phyloP scores from a whole-genome alignment of 1,140 invertebrate species.

The Bombus polaris region DNA sequence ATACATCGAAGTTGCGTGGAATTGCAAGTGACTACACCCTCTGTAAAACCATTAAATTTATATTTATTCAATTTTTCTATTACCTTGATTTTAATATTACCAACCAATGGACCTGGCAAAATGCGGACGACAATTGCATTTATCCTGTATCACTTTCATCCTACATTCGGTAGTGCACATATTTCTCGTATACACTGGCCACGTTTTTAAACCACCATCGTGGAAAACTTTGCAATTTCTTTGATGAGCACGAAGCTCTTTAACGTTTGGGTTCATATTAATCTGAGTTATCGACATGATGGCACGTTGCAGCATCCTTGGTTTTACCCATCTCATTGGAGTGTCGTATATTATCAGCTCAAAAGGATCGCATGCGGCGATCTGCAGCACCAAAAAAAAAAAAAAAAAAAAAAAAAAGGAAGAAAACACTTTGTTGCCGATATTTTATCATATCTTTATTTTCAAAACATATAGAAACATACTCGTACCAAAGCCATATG shows the following conservation, averaged over 20 bases:
- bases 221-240: slow-evolving; percentile 54
- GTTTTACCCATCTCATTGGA: neutral
- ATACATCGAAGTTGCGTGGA: slow-evolving; percentile 53
- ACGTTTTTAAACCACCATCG: slow-evolving; percentile 56
- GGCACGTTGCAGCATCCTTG: neutral
- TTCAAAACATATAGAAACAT: neutral
- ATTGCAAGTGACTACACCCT: slow-evolving; percentile 33
- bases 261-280: neutral
- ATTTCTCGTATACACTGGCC: slow-evolving; percentile 56
- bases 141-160: slow-evolving; percentile 48
- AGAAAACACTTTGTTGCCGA: no score
- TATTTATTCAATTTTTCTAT: neutral
- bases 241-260: slow-evolving; percentile 38
- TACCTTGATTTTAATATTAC: neutral
- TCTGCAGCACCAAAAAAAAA: neutral
- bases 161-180: slow-evolving; percentile 67
- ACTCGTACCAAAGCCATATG: neutral
- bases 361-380: neutral
- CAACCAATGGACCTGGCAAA: slow-evolving; percentile 62
- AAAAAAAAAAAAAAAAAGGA: no score
- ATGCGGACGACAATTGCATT: slow-evolving; percentile 67
- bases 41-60: slow-evolving; percentile 17
- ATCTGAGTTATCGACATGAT: slow-evolving; percentile 21
- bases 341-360: neutral
- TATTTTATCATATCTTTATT: neutral